A percentile compares a stretch with the other conserved stretches of the same genome.
Conservation (phyloP, 1,140 invertebrate genomes). For the Calephelis nemesis region DNA sequence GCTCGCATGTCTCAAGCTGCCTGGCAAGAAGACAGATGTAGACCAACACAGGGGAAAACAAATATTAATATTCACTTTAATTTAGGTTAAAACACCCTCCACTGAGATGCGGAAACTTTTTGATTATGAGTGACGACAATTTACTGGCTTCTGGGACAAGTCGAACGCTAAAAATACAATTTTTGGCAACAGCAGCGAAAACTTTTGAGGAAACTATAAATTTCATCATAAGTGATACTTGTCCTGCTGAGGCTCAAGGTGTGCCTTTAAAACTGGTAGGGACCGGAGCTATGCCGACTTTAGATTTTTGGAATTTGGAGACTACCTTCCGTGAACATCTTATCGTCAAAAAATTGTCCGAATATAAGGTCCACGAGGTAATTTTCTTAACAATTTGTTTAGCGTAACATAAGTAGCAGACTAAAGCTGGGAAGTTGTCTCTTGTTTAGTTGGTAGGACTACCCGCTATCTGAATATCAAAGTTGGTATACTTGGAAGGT, state of each 20-base stretch:
- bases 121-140: constrained; percentile 66
- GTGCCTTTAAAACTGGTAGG: constrained; percentile 67
- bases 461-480: too few relatives aligned
- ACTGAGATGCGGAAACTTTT: constrained; percentile 66
- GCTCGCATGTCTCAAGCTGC: too few relatives aligned
- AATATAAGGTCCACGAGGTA: constrained; percentile 67
- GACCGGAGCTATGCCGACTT: constrained; percentile 63
- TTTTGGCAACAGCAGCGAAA: constrained; percentile 53
- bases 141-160: constrained; percentile 62
- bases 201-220: constrained; percentile 65
- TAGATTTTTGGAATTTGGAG: constrained; percentile 72
- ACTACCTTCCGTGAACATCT: constrained; percentile 70
- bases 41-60: too few relatives aligned
- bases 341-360: constrained; percentile 59
- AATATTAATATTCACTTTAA: not conserved
- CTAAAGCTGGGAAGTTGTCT: too few relatives aligned
- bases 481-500: too few relatives aligned
- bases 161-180: constrained; percentile 61
- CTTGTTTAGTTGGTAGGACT: too few relatives aligned
- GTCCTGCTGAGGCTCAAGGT: constrained; percentile 65
- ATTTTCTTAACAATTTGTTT: not conserved
- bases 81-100: constrained; percentile 62
- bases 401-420: not conserved
- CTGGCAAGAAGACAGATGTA: too few relatives aligned
- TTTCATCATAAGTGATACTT: constrained; percentile 71